Percentiles rank a stretch among this genome's conserved stretches.
Evolutionary conservation across 2,888 invertebrate species (phyloP).

Genomic region (Drosophila fungiperda): DNA sequence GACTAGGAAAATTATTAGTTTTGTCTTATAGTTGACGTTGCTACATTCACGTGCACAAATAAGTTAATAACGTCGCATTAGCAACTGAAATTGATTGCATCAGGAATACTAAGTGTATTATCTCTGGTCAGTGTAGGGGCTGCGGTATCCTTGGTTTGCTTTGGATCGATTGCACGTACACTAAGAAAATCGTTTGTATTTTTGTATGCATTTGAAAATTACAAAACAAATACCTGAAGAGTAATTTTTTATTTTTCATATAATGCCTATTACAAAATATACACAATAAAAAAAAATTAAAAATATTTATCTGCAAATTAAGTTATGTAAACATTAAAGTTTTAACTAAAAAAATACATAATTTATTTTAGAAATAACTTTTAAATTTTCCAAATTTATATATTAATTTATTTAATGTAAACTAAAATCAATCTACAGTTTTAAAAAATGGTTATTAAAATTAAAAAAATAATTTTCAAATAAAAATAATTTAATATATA

Average conservation of each 20-base stretch:
- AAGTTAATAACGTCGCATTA: constrained; percentile 56
- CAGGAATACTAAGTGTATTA: constrained; percentile 38
- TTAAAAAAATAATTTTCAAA: not conserved
- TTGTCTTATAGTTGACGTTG: constrained; percentile 41
- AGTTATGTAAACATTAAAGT: not conserved
- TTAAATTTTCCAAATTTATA: not conserved
- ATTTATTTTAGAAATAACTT: not conserved
- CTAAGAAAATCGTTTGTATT: not conserved
- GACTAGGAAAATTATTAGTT: constrained; percentile 44
- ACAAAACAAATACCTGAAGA: not conserved
- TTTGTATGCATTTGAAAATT: not conserved
- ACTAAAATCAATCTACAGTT: not conserved
- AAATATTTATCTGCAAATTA: too few relatives aligned
- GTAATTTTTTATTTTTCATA: not conserved
- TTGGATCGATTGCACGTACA: constrained; percentile 38
- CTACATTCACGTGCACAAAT: constrained; percentile 13
- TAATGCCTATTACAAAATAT: too few relatives aligned
- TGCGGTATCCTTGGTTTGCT: not conserved
- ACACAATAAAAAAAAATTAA: not conserved
- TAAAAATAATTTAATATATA: not conserved
- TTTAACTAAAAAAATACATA: not conserved
- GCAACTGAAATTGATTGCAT: constrained; percentile 53
- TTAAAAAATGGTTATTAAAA: not conserved
- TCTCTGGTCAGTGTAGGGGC: constrained; percentile 42
- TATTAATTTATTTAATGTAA: not conserved